Conservation (phyloP, 2,113 vertebrate genomes). For the Pimephales promelas region DNA sequence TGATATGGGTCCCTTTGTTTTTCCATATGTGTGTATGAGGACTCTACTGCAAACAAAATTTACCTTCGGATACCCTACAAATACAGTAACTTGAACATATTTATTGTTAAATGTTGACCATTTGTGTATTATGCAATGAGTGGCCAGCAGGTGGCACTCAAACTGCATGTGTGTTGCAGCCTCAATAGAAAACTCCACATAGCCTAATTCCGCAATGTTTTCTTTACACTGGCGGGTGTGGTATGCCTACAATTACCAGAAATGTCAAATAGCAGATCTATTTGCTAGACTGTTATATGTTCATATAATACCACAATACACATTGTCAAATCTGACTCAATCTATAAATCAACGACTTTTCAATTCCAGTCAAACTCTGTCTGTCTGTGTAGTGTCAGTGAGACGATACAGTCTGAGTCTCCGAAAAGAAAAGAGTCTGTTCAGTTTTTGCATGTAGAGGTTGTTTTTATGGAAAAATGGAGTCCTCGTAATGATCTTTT, state of each 20-base stretch:
- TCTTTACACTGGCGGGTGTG: neutral
- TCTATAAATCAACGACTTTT: neutral
- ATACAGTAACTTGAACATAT: neutral
- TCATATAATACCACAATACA: neutral
- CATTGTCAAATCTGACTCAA: neutral
- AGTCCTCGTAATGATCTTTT: neutral
- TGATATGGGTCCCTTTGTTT: too few relatives aligned
- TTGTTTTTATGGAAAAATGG: neutral
- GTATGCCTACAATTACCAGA: neutral
- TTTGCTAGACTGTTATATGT: neutral
- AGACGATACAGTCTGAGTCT: neutral
- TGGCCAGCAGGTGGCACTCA: conserved; percentile 19
- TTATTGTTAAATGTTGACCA: neutral
- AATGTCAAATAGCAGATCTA: neutral
- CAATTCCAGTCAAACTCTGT: neutral
- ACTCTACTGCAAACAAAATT: too few relatives aligned
- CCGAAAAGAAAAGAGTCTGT: neutral
- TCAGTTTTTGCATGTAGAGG: neutral
- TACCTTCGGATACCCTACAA: too few relatives aligned
- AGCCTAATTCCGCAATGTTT: neutral
- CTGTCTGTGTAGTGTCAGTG: neutral
- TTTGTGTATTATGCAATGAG: neutral
- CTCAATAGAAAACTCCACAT: neutral
- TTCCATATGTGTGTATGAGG: too few relatives aligned
- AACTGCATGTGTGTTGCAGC: neutral